Conservation (phyloP, 2,113 vertebrate genomes). For the Stigmatopora nigra region DNA sequence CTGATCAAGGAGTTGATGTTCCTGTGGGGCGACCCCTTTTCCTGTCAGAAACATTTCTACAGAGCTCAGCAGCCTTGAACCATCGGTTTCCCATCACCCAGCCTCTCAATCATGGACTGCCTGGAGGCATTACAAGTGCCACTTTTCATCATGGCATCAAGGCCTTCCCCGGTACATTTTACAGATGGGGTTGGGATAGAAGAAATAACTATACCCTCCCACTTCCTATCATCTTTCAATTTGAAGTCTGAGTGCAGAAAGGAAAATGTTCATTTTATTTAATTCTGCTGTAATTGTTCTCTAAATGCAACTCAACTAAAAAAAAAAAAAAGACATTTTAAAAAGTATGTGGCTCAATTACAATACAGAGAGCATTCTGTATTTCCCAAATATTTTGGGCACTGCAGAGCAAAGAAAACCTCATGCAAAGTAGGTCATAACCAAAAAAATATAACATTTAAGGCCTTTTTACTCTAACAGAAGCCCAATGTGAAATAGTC, state of each 20-base stretch:
- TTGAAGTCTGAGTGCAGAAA: background rate
- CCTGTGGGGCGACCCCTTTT: constrained; percentile 11
- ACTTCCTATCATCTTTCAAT: too few relatives aligned
- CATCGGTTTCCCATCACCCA: constrained; percentile 52
- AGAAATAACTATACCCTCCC: constrained; percentile 16
- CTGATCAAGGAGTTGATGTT: constrained; percentile 16
- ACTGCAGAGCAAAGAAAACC: background rate
- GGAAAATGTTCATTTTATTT: background rate
- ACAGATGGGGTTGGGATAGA: constrained; percentile 23
- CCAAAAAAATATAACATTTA: background rate
- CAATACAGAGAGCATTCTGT: background rate
- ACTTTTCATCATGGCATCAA: constrained; percentile 58
- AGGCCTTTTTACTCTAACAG: background rate
- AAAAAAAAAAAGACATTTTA: too few relatives aligned
- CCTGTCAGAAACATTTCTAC: constrained; percentile 29
- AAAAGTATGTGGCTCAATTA: background rate
- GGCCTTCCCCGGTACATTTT: constrained; percentile 30
- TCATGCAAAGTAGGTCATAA: background rate
- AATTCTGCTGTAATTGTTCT: background rate
- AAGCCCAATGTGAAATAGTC: too few relatives aligned
- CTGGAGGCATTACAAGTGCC: constrained; percentile 36
- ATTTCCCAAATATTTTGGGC: background rate
- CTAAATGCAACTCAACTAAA: background rate
- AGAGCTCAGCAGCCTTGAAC: constrained; percentile 33
- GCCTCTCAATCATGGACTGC: constrained; percentile 29